Conservation (phyloP, 2,113 vertebrate genomes). For the Carlito syrichta region DNA sequence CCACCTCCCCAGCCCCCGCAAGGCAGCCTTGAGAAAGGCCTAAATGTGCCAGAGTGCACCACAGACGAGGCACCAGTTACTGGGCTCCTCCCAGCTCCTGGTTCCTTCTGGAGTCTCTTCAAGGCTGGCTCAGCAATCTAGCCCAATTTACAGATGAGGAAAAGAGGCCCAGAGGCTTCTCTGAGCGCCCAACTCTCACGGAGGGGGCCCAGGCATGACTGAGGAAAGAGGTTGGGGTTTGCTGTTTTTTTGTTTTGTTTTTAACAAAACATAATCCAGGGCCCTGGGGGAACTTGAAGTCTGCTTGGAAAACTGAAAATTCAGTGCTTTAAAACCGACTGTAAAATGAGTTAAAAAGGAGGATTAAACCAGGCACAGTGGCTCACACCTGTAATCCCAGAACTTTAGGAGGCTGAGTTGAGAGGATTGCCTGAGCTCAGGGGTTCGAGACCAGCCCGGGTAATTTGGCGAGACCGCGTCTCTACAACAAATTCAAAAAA, state of each 20-base stretch:
- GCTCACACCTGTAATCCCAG: too few relatives aligned
- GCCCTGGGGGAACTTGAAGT: slow-evolving; percentile 61
- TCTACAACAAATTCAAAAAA: too few relatives aligned
- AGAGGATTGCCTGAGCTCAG: too few relatives aligned
- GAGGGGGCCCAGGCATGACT: neutral
- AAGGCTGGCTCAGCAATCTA: neutral
- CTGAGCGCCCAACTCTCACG: neutral
- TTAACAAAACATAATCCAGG: slow-evolving; percentile 56
- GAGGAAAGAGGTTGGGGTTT: slow-evolving; percentile 14
- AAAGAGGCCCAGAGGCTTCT: neutral
- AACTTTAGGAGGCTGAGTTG: too few relatives aligned
- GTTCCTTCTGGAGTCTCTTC: neutral
- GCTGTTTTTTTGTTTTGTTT: slow-evolving; percentile 63
- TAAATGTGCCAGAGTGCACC: neutral
- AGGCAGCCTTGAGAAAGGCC: neutral
- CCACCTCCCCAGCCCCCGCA: too few relatives aligned
- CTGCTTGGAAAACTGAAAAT: slow-evolving; percentile 58
- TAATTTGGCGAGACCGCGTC: too few relatives aligned
- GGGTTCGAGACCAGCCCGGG: too few relatives aligned
- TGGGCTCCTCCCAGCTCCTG: neutral
- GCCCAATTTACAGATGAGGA: neutral
- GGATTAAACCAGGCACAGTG: too few relatives aligned
- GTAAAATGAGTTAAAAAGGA: slow-evolving; percentile 41
- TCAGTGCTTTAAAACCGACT: slow-evolving; percentile 51
- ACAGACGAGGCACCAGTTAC: neutral